Base-by-base conservation (phyloP, 2,113 vertebrate genomes). In the Rhizomys pruinosus region DNA sequence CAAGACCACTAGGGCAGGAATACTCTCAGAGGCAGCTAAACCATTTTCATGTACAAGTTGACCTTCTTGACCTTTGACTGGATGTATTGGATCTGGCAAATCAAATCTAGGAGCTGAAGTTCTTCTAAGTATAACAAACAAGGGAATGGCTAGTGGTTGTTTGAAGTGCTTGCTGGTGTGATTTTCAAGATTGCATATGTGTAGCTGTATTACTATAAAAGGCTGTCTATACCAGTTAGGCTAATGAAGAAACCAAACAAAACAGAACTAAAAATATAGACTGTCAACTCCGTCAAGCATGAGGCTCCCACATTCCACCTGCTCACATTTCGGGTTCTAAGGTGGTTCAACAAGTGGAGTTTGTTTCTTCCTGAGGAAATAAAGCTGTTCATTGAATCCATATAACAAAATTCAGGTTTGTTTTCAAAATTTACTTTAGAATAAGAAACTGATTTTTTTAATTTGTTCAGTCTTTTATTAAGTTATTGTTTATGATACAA, bases 401-500 rank as follows among this genome's bases (percentile, higher is more conserved):
- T 63, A 32, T 37, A 57, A 91, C 20, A 96, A 92, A 85, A 76
- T 74, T 78, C 23, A 92, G 86, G 20, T 92, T 95, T 86, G 2
- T 85, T 92, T 66, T 89, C 64, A n/a, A 94, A 79, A 47, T 64
- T 79, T 47, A 22, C n/a, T 94, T 92, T 84, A 92, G 61, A 79
- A 64, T 73, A 87, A 59, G 85, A 94, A 88, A 78, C 76, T 85
- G 52, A 78, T 92, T 94, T 81, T 15, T 8, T 22, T 89, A n/a
- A n/a, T 32, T 52, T 47, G 55, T 12, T 9, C 47, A 59, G 29
- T 66, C 72, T 66, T 76, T 90, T 92, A 82, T 84, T 57, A 86
- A 91, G 61, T 15, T 7, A 17, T 37, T 66, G 6, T 72, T 39
- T 57, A 42, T 81, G 16, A 47, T 22, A 63, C 19, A 23, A 13